phyloP scores from a whole-genome alignment of 2,113 vertebrate genomes.

The Triplophysa tibetana region DNA sequence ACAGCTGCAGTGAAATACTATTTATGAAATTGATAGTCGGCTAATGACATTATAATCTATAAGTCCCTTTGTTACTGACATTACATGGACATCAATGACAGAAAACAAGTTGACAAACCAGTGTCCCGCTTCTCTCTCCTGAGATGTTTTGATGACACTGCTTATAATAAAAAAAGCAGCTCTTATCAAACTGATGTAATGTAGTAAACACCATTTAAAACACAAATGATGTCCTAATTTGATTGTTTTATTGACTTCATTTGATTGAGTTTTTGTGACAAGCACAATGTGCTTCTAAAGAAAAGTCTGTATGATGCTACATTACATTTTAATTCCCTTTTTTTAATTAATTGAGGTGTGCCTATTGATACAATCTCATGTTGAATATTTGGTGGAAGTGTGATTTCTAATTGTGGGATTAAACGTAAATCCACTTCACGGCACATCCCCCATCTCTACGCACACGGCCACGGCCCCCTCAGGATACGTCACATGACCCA shows the following conservation, averaged over 20 bases:
- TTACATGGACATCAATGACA: conserved; percentile 7
- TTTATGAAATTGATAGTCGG: conserved; percentile 3
- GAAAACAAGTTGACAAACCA: conserved; percentile 20
- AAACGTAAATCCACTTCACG: neutral
- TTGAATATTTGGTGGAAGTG: neutral
- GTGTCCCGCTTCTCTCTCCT: neutral
- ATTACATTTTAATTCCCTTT: neutral
- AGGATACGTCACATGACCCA: conserved; percentile 59
- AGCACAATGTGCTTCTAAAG: too few relatives aligned
- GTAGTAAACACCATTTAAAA: too few relatives aligned
- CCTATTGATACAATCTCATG: neutral
- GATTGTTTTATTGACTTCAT: too few relatives aligned
- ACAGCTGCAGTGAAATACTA: neutral
- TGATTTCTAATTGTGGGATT: neutral
- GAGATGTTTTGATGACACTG: conserved; percentile 9
- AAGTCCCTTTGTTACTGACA: neutral
- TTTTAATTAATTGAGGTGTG: neutral
- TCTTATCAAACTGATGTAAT: too few relatives aligned
- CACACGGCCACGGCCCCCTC: conserved; percentile 30
- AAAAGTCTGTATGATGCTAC: too few relatives aligned
- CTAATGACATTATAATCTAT: conserved; percentile 1
- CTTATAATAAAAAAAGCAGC: neutral
- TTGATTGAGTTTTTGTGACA: too few relatives aligned
- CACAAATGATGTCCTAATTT: too few relatives aligned
- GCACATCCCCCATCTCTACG: conserved; percentile 26